A percentile compares a stretch with the other conserved stretches of the same genome.
phyloP scores from a whole-genome alignment of 2,888 invertebrate genomes.

The Rhamphomyia laevipes region DNA sequence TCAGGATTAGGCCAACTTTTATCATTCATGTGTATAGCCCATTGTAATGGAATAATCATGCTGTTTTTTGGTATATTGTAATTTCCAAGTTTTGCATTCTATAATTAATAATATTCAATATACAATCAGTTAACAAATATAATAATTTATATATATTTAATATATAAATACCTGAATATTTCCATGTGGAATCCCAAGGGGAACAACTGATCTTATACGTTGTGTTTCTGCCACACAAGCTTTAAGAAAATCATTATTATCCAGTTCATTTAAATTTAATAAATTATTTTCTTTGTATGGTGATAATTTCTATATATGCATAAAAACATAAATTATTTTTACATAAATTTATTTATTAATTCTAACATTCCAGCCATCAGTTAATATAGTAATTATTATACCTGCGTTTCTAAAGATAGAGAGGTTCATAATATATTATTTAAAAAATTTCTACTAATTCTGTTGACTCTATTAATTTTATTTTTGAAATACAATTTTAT shows the following conservation, averaged over 20 bases:
- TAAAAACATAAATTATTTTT: background rate
- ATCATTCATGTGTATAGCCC: slow-evolving; percentile 68
- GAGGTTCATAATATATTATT: too few relatives aligned
- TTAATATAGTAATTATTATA: too few relatives aligned
- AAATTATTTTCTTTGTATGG: slow-evolving; percentile 10
- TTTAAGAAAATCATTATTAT: slow-evolving; percentile 27
- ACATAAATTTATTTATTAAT: too few relatives aligned
- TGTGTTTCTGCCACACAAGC: slow-evolving; percentile 71
- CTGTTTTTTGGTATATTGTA: slow-evolving; percentile 54
- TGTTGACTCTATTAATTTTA: too few relatives aligned
- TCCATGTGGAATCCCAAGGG: slow-evolving; percentile 77
- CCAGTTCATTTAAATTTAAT: slow-evolving; percentile 24
- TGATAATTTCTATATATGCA: slow-evolving; percentile 15
- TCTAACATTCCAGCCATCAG: too few relatives aligned
- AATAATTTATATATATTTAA: too few relatives aligned
- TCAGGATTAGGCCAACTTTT: slow-evolving; percentile 55
- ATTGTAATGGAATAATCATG: slow-evolving; percentile 69
- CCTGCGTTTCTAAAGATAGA: too few relatives aligned
- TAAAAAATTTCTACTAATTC: too few relatives aligned
- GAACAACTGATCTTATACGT: slow-evolving; percentile 66
- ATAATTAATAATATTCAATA: slow-evolving; percentile 1
- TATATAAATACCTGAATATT: slow-evolving; percentile 38
- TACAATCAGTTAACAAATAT: background rate
- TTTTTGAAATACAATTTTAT: too few relatives aligned
- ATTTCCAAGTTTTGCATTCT: slow-evolving; percentile 23